Conservation (phyloP, 2,113 vertebrate species). For the Callopanchax toddi region DNA sequence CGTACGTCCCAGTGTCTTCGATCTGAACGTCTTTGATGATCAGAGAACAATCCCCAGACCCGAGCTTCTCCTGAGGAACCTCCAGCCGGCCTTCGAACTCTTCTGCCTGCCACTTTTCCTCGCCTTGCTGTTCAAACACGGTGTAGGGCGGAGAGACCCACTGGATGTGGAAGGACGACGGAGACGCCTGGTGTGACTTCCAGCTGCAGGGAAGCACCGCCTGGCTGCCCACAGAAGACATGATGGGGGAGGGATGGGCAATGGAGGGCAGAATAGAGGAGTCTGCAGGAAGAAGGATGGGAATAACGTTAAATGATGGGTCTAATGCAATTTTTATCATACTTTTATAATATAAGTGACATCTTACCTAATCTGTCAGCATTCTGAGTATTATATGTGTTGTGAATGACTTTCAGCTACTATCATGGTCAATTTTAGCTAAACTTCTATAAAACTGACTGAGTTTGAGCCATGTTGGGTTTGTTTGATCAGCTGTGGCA, state of each 20-base stretch:
- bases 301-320: no score
- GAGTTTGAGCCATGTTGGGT: no score
- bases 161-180: conserved; percentile 50
- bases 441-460: no score
- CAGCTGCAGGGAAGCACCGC: conserved; percentile 73
- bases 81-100: conserved; percentile 40
- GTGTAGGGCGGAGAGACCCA: conserved; percentile 38
- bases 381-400: no score
- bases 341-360: no score
- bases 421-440: no score
- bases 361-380: no score
- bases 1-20: conserved; percentile 65
- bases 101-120: conserved; percentile 33
- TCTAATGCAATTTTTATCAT: no score
- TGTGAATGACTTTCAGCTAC: no score
- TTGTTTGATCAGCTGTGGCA: no score
- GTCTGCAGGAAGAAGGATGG: conserved; percentile 13
- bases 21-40: conserved; percentile 66
- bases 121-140: conserved; percentile 63
- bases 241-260: not conserved
- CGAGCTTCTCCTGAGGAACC: conserved; percentile 46
- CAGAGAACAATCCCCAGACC: conserved; percentile 73
- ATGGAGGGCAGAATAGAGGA: conserved; percentile 23
- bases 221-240: conserved; percentile 47
- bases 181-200: not conserved